phyloP scores from a whole-genome alignment of 2,113 vertebrate genomes.

The Notarius lentiginosus region DNA sequence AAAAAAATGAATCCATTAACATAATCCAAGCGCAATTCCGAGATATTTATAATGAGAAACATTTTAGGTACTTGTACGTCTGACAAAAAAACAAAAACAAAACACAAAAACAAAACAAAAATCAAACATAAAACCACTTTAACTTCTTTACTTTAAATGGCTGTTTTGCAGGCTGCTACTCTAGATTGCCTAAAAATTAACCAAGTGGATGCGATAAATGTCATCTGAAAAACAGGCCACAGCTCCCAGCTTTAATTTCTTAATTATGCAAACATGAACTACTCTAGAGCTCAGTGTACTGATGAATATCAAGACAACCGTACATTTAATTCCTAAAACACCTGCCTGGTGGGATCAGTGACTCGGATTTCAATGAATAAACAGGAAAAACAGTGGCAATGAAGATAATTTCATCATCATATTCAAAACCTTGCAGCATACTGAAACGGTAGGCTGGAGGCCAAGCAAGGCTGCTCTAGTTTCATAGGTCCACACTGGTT shows the following conservation, averaged over 20 bases:
- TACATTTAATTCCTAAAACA: conserved; percentile 66
- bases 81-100: neutral
- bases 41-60: neutral
- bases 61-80: neutral
- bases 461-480: conserved; percentile 50
- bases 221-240: conserved; percentile 53
- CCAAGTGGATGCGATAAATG: conserved; percentile 48
- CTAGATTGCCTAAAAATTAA: conserved; percentile 42
- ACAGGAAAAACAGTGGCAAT: conserved; percentile 57
- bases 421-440: conserved; percentile 66
- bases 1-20: neutral
- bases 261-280: conserved; percentile 66
- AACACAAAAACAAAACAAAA: neutral
- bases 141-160: neutral
- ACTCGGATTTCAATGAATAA: conserved; percentile 63
- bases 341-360: conserved; percentile 66
- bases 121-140: neutral
- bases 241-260: conserved; percentile 52
- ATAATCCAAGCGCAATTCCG: neutral
- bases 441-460: conserved; percentile 63
- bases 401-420: conserved; percentile 80
- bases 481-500: neutral
- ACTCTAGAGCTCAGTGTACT: conserved; percentile 55
- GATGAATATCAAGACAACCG: conserved; percentile 69
- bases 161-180: conserved; percentile 4